Base-by-base conservation (phyloP, 2,888 invertebrate genomes). In the Drosophila putrida region DNA sequence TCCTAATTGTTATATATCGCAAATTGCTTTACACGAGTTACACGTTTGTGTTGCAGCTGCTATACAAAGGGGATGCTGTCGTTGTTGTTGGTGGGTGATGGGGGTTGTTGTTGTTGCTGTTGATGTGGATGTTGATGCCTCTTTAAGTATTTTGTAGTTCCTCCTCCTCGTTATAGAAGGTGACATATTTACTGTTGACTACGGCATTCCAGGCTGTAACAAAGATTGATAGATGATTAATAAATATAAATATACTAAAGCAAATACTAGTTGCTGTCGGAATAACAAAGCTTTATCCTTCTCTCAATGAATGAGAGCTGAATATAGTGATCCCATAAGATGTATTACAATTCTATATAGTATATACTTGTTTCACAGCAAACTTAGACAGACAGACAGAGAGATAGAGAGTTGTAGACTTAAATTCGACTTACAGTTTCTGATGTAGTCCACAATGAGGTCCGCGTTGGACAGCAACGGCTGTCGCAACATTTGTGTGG, bases 201-300 rank as follows among this genome's bases (percentile, higher is more conserved):
- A 95, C 94, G 88, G 96, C 96, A 83, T 95, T 95, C 96, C 96
- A 96, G 62, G 96, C 96, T 96, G 25, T 9, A 20, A 31, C 1
- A 6, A 9, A 9, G 9, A 28, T 49, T 35, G 8, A 5, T 4
- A 31, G 9, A 20, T 20, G 20, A 20, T 20, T 3, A 20, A 20
- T 20, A 20, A 20, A 20, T 2, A 20, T 20, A 20, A 20, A 20
- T 20, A 20, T 3, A 20, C 1, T 20, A 20, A 20, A 20, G 20
- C 20, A 20, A 20, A 20, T 20, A 20, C 3, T 20, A 20, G 20
- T 20, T 20, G 20, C 20, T 20, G 20, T 3, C 2, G 20, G 20
- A 3, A 20, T 3, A 20, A 3, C 3, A 20, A 20, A 20, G 20
- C 20, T 20, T 2, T 20, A 20, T 20, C 20, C 20, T 20, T 2